These are phyloP conservation scores for Equus quagga DNA, from an alignment of 2,113 vertebrate genomes.

Conservation along the genomic window DNA sequence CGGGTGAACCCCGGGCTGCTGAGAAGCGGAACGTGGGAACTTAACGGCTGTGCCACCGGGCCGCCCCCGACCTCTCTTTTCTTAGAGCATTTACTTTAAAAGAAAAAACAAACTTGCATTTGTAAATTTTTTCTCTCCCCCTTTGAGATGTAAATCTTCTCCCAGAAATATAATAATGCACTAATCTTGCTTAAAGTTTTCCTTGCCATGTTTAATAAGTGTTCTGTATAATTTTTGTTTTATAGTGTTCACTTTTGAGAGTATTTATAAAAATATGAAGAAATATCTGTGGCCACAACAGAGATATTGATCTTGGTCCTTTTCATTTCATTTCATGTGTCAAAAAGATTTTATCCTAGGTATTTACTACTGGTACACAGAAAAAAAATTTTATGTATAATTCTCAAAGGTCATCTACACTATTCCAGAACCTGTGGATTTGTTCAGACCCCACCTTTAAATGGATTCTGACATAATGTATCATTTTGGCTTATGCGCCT, in stretches of 20 bases:
- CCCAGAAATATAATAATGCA: neutral
- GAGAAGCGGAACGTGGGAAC: no score
- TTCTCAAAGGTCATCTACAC: conserved; percentile 1
- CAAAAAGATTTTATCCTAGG: conserved; percentile 32
- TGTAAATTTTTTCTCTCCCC: neutral
- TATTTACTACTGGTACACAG: conserved; percentile 29
- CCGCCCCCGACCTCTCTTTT: neutral
- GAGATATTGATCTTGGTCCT: neutral
- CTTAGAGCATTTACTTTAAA: neutral
- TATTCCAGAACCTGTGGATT: neutral
- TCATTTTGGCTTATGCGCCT: conserved; percentile 36
- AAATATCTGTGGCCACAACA: neutral
- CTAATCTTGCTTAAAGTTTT: neutral
- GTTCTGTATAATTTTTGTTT: neutral
- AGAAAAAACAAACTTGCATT: neutral
- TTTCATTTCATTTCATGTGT: conserved; percentile 43
- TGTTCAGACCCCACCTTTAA: conserved; percentile 59
- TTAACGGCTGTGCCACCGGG: no score
- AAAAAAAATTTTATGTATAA: neutral
- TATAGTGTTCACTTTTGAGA: neutral
- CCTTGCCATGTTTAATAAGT: neutral
- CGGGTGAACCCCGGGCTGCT: no score
- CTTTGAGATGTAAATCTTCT: neutral
- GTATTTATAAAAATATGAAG: neutral
- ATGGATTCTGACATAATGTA: conserved; percentile 5